These are phyloP conservation scores for Staurois parvus DNA, from an alignment of 2,797 vertebrate genomes.

Conservation along the genomic window DNA sequence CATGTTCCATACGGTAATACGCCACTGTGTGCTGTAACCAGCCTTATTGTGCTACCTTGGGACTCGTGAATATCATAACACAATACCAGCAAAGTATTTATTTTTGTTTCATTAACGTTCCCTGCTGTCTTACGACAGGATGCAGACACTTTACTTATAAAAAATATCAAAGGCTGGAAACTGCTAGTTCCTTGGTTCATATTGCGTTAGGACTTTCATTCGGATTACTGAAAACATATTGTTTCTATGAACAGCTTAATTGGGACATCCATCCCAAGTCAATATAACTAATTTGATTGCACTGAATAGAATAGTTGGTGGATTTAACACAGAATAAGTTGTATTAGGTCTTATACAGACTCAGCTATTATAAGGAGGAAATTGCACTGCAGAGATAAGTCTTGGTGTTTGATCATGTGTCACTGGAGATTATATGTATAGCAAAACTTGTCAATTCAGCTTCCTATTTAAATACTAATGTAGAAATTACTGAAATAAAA, in stretches of 20 bases:
- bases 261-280: conserved; percentile 71
- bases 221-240: conserved; percentile 71
- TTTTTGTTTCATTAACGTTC: conserved; percentile 58
- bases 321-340: conserved; percentile 69
- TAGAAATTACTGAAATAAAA: no score
- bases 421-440: neutral
- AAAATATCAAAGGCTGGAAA: conserved; percentile 24
- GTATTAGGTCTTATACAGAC: conserved; percentile 65
- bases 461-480: neutral
- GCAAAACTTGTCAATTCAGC: neutral
- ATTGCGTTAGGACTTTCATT: conserved; percentile 60
- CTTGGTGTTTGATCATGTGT: conserved; percentile 54
- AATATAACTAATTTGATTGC: conserved; percentile 66
- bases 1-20: conserved; percentile 59
- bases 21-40: conserved; percentile 49
- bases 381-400: conserved; percentile 56
- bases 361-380: conserved; percentile 63
- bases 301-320: conserved; percentile 59
- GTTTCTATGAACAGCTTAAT: conserved; percentile 71
- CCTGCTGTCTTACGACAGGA: conserved; percentile 50
- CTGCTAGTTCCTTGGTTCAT: neutral
- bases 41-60: conserved; percentile 25
- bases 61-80: conserved; percentile 55
- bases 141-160: conserved; percentile 20
- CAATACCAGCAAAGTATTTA: conserved; percentile 59